Evolutionary conservation across 1,140 invertebrate genomes (phyloP), one percentile per base, ranked within the genome.

Genomic region (Drosophila ohnishii): DNA sequence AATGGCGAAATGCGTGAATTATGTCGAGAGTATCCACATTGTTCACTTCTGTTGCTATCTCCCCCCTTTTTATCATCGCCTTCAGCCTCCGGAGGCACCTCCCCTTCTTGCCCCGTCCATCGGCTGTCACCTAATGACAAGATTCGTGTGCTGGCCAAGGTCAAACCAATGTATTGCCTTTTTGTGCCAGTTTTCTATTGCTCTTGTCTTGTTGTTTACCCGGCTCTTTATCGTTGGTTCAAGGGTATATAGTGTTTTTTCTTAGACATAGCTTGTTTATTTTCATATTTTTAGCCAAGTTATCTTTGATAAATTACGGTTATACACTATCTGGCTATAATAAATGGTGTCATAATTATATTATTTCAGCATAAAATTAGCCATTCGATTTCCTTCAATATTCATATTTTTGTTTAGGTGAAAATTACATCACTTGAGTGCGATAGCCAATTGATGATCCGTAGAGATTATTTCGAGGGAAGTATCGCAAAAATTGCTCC

Each of bases 1-100:
- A 88, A 90, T 90, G 88, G 71, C 75, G 60, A 90, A 87, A 90
- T 90, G 83, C 83, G 88, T 90, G 87, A 90, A 90, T 88, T 90
- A 83, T 90, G 87, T 81, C 75, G 60, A 90, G 80, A 72, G 55
- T 76, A 67, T 64, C 62, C 55, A 64, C 63, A 81, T 77, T 87
- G 83, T 79, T 80, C 81, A 80, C 60, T 70, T 73, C n/a, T 16
- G 34, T 25, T 50, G 35, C 11, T 61, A 30, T 25, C 37, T 22
- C 40, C 35, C 19, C 2, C 7, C 30, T 32, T 35, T 30, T 47
- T 66, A 55, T 44, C 22, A 58, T 39, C 51, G 8, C 30, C 35
- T 25, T n/a, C 50, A 37, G 59, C 32, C 48, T 14, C 16, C 35
- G 11, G 48, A 50, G 28, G 48, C 28, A 35, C n/a, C 25, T 14